Conservation (phyloP, 1,140 invertebrate species). For the Lineus longissimus region DNA sequence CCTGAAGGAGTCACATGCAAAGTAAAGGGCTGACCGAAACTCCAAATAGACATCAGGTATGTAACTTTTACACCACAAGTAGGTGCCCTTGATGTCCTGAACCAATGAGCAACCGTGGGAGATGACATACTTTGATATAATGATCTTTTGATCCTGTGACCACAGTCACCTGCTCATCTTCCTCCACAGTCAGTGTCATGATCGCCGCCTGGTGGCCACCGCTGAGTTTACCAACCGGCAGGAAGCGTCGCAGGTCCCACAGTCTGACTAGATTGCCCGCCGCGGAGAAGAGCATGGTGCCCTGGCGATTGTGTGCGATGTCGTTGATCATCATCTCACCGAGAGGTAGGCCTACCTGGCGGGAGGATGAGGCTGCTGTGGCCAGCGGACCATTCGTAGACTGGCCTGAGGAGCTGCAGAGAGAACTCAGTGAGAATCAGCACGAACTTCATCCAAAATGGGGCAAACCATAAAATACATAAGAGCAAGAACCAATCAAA, state of each 20-base stretch:
- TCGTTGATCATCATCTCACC: conserved; percentile 69
- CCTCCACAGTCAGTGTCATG: conserved; percentile 73
- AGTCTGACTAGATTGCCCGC: conserved; percentile 74
- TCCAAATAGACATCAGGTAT: too few relatives aligned
- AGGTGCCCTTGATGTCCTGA: too few relatives aligned
- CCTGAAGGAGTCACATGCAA: too few relatives aligned
- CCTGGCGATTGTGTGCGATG: conserved; percentile 61
- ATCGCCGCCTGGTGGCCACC: conserved; percentile 83
- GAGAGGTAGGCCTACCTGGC: conserved; percentile 52
- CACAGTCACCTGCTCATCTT: conserved; percentile 56
- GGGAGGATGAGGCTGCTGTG: conserved; percentile 48
- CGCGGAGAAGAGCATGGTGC: conserved; percentile 68
- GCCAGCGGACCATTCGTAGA: conserved; percentile 57
- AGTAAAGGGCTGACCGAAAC: too few relatives aligned
- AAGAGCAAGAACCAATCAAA: too few relatives aligned
- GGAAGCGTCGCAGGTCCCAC: conserved; percentile 78
- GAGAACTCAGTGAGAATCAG: conserved; percentile 7
- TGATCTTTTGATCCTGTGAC: conserved; percentile 88
- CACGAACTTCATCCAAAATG: too few relatives aligned
- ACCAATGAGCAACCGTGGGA: too few relatives aligned
- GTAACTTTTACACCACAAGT: too few relatives aligned
- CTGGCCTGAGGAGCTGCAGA: conserved; percentile 63
- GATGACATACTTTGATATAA: conserved; percentile 62
- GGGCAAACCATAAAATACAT: too few relatives aligned
- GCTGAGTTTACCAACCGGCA: conserved; percentile 68